These are phyloP conservation scores for Amphipoea oculea DNA, from an alignment of 2,888 invertebrate genomes.

Conservation along the genomic window DNA sequence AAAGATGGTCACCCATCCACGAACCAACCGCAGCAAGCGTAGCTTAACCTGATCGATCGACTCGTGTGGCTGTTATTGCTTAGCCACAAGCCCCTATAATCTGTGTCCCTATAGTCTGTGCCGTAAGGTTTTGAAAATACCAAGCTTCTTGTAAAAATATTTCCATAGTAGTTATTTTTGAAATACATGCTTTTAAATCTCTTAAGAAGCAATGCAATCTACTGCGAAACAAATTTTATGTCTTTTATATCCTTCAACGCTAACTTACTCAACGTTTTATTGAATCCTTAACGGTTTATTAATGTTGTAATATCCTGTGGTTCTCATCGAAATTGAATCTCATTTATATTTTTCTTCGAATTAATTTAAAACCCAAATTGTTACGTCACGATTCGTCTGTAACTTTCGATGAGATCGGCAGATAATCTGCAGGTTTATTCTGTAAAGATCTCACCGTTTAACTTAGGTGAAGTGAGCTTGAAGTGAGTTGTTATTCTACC, in stretches of 20 bases:
- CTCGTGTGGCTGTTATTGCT: no score
- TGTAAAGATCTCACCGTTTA: neutral
- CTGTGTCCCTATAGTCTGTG: no score
- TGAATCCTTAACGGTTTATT: constrained; percentile 18
- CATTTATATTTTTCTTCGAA: constrained; percentile 23
- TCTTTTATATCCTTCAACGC: constrained; percentile 10
- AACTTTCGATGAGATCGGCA: neutral
- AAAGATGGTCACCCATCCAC: no score
- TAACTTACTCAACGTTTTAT: constrained; percentile 37
- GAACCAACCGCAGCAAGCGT: no score
- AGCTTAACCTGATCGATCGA: no score
- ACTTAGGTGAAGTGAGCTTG: no score
- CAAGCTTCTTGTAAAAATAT: neutral
- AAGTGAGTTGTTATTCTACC: no score
- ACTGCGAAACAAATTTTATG: constrained; percentile 20
- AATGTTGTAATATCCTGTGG: constrained; percentile 47
- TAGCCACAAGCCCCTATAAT: no score
- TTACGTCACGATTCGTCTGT: neutral
- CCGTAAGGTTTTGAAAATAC: neutral
- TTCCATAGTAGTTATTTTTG: neutral
- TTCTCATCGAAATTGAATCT: constrained; percentile 28
- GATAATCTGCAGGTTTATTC: neutral
- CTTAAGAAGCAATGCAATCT: constrained; percentile 20
- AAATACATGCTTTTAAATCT: constrained; percentile 10
- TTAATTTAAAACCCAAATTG: neutral